These are phyloP conservation scores for Sarcophaga subvicina DNA, from an alignment of 2,888 invertebrate species.

Conservation along the genomic window DNA sequence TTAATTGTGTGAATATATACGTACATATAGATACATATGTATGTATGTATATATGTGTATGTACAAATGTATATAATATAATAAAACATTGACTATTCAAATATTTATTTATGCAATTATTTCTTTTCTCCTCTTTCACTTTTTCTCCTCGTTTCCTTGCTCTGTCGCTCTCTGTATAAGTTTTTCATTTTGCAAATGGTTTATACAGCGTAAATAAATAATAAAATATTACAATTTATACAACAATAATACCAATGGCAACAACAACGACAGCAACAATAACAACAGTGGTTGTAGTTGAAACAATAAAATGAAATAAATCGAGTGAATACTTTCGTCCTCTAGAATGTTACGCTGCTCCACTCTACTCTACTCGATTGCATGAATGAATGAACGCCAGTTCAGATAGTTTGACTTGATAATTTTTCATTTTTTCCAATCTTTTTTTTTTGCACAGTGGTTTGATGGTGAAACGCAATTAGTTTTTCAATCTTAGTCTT, in stretches of 20 bases:
- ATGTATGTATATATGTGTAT: not conserved
- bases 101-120: constrained; percentile 69
- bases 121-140: constrained; percentile 26
- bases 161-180: too few relatives aligned
- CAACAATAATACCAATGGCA: constrained; percentile 18
- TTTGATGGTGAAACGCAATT: not conserved
- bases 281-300: not conserved
- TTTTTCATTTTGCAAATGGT: constrained; percentile 44
- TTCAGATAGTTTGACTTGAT: constrained; percentile 36
- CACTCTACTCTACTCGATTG: not conserved
- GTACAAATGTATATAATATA: not conserved
- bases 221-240: constrained; percentile 66
- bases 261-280: not conserved
- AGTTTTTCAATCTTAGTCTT: too few relatives aligned
- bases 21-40: not conserved
- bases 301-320: not conserved
- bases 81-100: constrained; percentile 66
- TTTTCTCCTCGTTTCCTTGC: not conserved
- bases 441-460: constrained; percentile 30
- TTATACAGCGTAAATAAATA: constrained; percentile 64
- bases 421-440: constrained; percentile 45
- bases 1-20: constrained; percentile 21
- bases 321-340: constrained; percentile 46
- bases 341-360: constrained; percentile 31
- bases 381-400: constrained; percentile 34